phyloP scores from a whole-genome alignment of 23 tunicate genomes.

The Pegea sp. region DNA sequence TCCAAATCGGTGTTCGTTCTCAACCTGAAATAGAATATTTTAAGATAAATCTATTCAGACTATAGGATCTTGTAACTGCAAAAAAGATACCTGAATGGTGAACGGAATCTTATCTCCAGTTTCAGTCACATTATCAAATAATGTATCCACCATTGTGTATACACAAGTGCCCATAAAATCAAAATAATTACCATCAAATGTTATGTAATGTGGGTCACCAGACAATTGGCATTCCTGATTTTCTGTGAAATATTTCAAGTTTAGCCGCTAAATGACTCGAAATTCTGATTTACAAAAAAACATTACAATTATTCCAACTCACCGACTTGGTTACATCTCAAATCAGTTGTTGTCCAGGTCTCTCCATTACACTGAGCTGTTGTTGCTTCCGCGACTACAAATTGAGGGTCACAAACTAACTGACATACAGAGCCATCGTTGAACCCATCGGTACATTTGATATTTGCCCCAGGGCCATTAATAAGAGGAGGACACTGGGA shows the following conservation, averaged over 20 bases:
- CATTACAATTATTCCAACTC: too few species aligned
- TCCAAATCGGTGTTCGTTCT: neutral
- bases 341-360: neutral
- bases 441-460: neutral
- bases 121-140: neutral
- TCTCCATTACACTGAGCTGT: neutral
- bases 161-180: conserved; percentile 1
- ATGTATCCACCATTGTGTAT: neutral
- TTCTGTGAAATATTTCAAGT: too few species aligned
- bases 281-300: too few species aligned
- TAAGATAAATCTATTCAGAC: too few species aligned
- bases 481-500: neutral
- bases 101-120: neutral
- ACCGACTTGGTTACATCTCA: neutral
- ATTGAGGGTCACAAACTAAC: neutral
- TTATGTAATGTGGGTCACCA: neutral
- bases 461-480: neutral
- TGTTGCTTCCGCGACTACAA: neutral
- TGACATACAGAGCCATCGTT: neutral
- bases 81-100: neutral
- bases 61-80: too few species aligned
- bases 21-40: neutral
- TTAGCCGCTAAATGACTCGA: too few species aligned
- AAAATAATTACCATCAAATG: neutral
- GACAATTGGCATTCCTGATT: neutral